A percentile compares a stretch with the other conserved stretches of the same genome.
phyloP scores from a whole-genome alignment of 2,888 invertebrate genomes.

The Gortyna flavago region DNA sequence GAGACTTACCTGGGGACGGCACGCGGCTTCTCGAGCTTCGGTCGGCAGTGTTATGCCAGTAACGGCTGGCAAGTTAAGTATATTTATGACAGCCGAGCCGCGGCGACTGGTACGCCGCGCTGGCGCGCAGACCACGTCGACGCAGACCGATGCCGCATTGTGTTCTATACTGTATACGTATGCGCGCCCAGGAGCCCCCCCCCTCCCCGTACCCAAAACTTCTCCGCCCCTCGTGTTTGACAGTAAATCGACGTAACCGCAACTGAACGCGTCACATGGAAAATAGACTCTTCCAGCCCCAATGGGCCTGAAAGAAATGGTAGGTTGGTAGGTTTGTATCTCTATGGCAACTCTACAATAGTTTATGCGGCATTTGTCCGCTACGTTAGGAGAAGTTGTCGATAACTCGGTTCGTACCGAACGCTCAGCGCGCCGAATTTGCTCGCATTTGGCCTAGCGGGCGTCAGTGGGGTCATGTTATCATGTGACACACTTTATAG shows the following conservation, averaged over 20 bases:
- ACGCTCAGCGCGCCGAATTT: conserved; percentile 40
- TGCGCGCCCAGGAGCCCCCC: conserved; percentile 72
- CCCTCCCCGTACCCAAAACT: conserved; percentile 60
- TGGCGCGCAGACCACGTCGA: conserved; percentile 83
- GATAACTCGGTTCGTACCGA: conserved; percentile 41
- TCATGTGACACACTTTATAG: conserved; percentile 48
- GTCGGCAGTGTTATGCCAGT: conserved; percentile 73
- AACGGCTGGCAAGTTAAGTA: conserved; percentile 71
- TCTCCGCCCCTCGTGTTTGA: conserved; percentile 53
- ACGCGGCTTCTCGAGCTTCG: conserved; percentile 65
- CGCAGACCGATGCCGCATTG: conserved; percentile 86
- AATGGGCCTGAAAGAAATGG: conserved; percentile 52
- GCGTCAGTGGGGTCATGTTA: conserved; percentile 50
- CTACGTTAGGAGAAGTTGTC: conserved; percentile 39
- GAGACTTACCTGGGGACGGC: conserved; percentile 79
- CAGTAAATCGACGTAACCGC: conserved; percentile 69
- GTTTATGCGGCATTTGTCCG: conserved; percentile 61
- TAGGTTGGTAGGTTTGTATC: conserved; percentile 55
- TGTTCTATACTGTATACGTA: conserved; percentile 83
- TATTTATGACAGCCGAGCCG: conserved; percentile 79
- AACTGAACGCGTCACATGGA: conserved; percentile 49
- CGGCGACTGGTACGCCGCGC: conserved; percentile 80
- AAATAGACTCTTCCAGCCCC: conserved; percentile 62
- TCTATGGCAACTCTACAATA: conserved; percentile 66
- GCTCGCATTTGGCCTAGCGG: conserved; percentile 13